Base-by-base conservation (phyloP, 2,797 vertebrate genomes). In the Hippopotamyrus pictus region DNA sequence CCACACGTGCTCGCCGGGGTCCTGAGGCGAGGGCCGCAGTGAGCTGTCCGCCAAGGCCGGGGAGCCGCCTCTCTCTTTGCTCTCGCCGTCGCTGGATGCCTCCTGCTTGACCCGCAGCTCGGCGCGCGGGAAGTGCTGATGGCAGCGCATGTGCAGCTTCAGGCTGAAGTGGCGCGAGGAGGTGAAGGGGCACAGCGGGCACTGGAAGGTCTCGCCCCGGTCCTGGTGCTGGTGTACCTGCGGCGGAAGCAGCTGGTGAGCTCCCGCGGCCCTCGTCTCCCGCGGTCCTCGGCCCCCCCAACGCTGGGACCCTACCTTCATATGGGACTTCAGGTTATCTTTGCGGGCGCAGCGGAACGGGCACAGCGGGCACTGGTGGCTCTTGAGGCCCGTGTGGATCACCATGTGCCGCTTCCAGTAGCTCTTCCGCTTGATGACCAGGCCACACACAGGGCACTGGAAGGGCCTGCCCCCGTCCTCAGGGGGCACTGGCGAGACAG, bases 221-320 rank as follows among this genome's bases (percentile, higher is more conserved):
- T 99, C 99, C 95, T 99, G 99, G 93, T 99, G 99, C 96, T 99
- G 99, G 95, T 99, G 99, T 95, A 99, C 99, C 99, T 99, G 95
- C 6, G 41, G 57, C 22, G 1, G 44, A 50, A 9, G 22, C 22
- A 9, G 46, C 41, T 7, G 95, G 96, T 93, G 96, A 89, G 41
- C 19, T 2, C 25, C 7, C 5, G 12, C 2, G 1, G 4, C 3
- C 85, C 25, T 6, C 14, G 17, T 7, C 25, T 1, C 46, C 48
- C 25, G 94, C 99, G 99, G 94, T 98, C 99, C 96, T 99, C 99
- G 94, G 99, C 95, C 93, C 98, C 99, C 99, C 25, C 98, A 99
- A 95, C 99, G 98, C 99, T 99, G 95, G 99, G 98, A 98, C 99
- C 99, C 94, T 96, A 99, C 99, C 99, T 99, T 99, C 99, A 99